Conservation (phyloP, 2,113 vertebrate genomes). For the Tor tambroides region DNA sequence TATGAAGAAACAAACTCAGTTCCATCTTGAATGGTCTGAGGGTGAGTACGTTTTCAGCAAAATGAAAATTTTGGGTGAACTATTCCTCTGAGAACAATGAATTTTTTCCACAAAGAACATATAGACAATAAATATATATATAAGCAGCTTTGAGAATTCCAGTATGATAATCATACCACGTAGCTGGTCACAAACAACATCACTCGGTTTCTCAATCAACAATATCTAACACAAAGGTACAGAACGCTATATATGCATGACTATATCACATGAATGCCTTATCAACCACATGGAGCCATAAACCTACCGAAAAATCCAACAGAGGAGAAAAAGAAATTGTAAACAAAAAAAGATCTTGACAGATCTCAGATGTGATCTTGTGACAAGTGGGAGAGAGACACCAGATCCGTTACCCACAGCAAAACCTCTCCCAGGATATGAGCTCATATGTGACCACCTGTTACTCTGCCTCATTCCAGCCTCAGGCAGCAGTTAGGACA, state of each 20-base stretch:
- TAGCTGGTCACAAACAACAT: slow-evolving; percentile 43
- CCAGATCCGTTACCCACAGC: neutral
- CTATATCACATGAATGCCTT: slow-evolving; percentile 48
- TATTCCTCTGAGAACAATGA: neutral
- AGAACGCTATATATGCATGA: slow-evolving; percentile 51
- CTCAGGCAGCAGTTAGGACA: slow-evolving; percentile 79
- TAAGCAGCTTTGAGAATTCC: slow-evolving; percentile 56
- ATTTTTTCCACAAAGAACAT: slow-evolving; percentile 35
- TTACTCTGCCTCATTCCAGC: slow-evolving; percentile 58
- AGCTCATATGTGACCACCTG: slow-evolving; percentile 33
- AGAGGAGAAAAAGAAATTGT: slow-evolving; percentile 38
- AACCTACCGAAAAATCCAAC: slow-evolving; percentile 30
- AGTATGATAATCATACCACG: slow-evolving; percentile 42
- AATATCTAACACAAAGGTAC: slow-evolving; percentile 56
- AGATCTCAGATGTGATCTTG: neutral
- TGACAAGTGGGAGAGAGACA: neutral
- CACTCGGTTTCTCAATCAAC: slow-evolving; percentile 54
- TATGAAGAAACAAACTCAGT: no score
- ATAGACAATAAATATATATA: slow-evolving; percentile 24
- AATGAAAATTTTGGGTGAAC: no score
- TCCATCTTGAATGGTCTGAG: no score
- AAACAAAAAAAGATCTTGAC: slow-evolving; percentile 48
- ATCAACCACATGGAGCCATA: slow-evolving; percentile 37
- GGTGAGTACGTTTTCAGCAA: no score
- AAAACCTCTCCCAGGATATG: slow-evolving; percentile 4